Base-by-base conservation (phyloP, 1,140 invertebrate species). In the Drosophila kanapiae region DNA sequence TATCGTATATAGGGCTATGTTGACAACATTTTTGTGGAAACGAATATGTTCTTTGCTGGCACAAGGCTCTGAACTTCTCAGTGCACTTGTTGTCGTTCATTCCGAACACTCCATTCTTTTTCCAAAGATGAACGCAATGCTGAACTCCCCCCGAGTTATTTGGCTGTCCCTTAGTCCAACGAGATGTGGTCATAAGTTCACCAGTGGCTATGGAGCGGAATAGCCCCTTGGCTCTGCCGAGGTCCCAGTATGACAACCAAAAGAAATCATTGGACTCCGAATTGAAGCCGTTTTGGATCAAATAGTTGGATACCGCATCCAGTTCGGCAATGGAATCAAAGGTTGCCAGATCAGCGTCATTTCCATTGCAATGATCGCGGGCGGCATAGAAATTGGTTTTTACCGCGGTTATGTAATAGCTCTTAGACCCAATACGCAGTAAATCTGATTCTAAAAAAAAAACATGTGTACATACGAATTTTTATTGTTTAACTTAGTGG, bases 221-320 rank as follows among this genome's bases (percentile, higher is more conserved):
- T 33, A 9, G 2, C 0, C 51, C 51, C 16, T 14, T 13, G 6
- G 51, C 0, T 54, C 33, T 23, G 33, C 51, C 51, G 7, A 37
- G 13, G 33, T 54, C 33, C 51, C 51, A 54, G 33, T 54, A 54
- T 14, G 51, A 37, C 4, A 54, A 33, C 51, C 51, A 54, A 23
- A 54, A 54, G 7, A 23, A 13, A 37, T 54, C 51, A 0, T 23
- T 1, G 13, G 33, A 4, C 6, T 54, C 51, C 13, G 51, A 54
- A 54, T 54, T 54, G 3, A 1, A 54, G 7, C 33, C 51, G 16
- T 37, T 4, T 4, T 54, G 16, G 9, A 23, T 54, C 13, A 54
- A 23, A 23, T 10, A 54, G 33, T 14, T 37, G 13, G 33, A 54
- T 53, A 53, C 16, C 4, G 0, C 5, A 4, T 54, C 33, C 18